These are phyloP conservation scores for Muraenolepis orangiensis DNA, from an alignment of 2,797 vertebrate species.

Conservation along the genomic window DNA sequence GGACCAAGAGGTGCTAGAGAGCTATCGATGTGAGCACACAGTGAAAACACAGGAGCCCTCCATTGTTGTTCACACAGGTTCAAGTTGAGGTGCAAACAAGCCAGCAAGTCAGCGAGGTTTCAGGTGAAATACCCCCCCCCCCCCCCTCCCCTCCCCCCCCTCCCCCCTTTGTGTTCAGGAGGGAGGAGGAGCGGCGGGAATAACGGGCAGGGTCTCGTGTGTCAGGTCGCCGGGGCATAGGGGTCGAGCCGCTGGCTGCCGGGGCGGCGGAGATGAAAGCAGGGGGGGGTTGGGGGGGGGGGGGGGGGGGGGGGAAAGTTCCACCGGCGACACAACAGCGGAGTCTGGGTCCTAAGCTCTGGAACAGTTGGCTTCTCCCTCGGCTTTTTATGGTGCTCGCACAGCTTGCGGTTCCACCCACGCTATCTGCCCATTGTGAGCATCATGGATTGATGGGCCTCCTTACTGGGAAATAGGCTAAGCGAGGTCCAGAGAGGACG, in stretches of 20 bases:
- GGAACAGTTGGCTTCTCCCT: background rate
- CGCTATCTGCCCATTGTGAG: constrained; percentile 27
- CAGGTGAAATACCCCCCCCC: constrained; percentile 46
- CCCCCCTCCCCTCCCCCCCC: too few relatives aligned
- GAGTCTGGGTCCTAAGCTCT: constrained; percentile 18
- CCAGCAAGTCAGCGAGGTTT: constrained; percentile 23
- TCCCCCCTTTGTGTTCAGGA: constrained; percentile 22
- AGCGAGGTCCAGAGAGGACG: constrained; percentile 30
- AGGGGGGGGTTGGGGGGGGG: constrained; percentile 14
- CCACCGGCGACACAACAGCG: constrained; percentile 22
- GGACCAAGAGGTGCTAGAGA: background rate
- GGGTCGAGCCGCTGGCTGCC: constrained; percentile 10
- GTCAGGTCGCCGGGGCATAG: constrained; percentile 33
- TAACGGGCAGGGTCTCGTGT: constrained; percentile 46
- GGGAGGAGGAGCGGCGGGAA: too few relatives aligned
- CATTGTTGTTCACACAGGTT: background rate
- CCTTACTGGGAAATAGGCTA: constrained; percentile 28
- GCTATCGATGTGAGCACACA: background rate
- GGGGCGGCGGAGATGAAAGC: constrained; percentile 44
- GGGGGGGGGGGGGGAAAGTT: constrained; percentile 12
- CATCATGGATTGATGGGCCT: constrained; percentile 19
- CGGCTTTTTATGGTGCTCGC: background rate
- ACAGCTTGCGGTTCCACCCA: background rate
- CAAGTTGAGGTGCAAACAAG: constrained; percentile 19
- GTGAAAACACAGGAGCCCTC: background rate